Evolutionary conservation across 92 coral and sea anemone genomes (phyloP), one percentile per base, ranked within the genome.

Genomic region (Epizoanthus illoricatus): DNA sequence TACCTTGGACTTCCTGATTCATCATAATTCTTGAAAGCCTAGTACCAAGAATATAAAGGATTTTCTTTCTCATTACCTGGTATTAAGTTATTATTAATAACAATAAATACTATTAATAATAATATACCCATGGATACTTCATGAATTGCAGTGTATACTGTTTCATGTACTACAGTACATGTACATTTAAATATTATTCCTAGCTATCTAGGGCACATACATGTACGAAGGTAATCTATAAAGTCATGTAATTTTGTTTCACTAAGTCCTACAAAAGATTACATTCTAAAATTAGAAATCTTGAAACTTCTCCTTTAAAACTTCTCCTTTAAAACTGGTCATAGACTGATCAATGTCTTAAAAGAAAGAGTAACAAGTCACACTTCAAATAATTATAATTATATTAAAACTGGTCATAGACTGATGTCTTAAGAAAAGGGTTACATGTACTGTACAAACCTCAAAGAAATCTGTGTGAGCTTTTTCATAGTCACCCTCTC

Each of bases 391-490:
- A 28, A 28, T 28, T 28, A 28, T 28, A n/a, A n/a, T n/a, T n/a
- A n/a, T n/a, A 12, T 49, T 7, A 49, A 8, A 0, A 49, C 12
- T 52, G 56, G 56, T 9, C 16, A 5, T 52, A 52, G 56, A 49
- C 56, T 49, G 3, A 45, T 45, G 56, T 49, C 56, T 45, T 5
- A 0, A 45, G 49, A 43, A 43, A 43, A 52, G 16, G 2, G 56
- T 12, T 12, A 4, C 43, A 16, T 20, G n/a, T 2, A 19, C 16
- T 5, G 75, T n/a, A 75, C 84, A 60, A 69, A 91, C 94, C 86
- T 96, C 99, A 88, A 96, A 96, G 82, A 96, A 96, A 80, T 96
- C 99, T 42, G 99, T 96, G 88, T 96, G 99, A 10, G 99, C 98
- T 65, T 89, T 87, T 65, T 91, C 99, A 86, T 96, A 96, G 82